A percentile compares a stretch with the other conserved stretches of the same genome.
These are phyloP conservation scores for Pogonognathellus flavescens DNA, from an alignment of 1,140 invertebrate species.

Conservation along the genomic window DNA sequence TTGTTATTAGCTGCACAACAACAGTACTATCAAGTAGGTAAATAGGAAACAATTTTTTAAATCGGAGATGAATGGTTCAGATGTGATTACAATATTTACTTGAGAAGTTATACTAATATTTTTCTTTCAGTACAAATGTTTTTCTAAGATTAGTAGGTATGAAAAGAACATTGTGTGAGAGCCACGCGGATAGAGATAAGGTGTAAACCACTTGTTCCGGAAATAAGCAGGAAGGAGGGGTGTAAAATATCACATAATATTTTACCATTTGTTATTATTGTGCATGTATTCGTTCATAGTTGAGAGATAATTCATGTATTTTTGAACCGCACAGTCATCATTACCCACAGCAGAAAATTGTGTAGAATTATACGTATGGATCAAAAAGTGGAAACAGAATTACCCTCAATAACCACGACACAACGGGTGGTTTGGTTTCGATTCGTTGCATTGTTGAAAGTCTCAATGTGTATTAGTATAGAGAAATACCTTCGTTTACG, in stretches of 20 bases:
- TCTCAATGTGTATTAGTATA: too few species aligned
- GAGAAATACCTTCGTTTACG: too few species aligned
- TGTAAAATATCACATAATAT: neutral
- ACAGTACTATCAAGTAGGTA: too few species aligned
- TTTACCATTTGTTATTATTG: neutral
- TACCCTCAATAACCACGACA: neutral
- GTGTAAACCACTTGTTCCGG: neutral
- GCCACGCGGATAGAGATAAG: neutral
- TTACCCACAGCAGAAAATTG: neutral
- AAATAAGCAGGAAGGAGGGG: neutral
- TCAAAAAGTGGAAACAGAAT: neutral
- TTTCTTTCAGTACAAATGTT: too few species aligned
- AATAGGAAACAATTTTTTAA: too few species aligned
- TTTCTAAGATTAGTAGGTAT: too few species aligned
- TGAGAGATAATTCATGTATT: neutral
- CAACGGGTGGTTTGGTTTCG: neutral
- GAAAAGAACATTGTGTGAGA: neutral
- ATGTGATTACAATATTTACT: too few species aligned
- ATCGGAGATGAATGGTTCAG: too few species aligned
- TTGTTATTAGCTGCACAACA: too few species aligned
- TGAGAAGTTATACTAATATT: too few species aligned
- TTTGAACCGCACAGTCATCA: neutral
- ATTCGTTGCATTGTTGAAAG: neutral
- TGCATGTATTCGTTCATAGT: too few species aligned
- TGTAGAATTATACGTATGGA: too few species aligned